These are phyloP conservation scores for Lepisosteus osseus DNA, from an alignment of 2,113 vertebrate genomes.

Conservation along the genomic window DNA sequence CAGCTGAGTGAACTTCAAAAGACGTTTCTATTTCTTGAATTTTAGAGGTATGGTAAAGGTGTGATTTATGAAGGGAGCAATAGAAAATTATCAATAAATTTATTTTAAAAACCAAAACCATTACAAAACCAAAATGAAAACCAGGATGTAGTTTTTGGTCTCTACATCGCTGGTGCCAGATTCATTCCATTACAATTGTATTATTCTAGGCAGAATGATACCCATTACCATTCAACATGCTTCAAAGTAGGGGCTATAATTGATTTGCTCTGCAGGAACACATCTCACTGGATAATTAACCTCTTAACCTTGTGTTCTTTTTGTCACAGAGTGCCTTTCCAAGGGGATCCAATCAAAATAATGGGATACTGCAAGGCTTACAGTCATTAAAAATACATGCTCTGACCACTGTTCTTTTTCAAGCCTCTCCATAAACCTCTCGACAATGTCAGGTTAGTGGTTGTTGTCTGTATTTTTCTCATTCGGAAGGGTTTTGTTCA, in stretches of 20 bases:
- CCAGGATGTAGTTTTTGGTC: not conserved
- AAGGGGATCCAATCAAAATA: too few species aligned
- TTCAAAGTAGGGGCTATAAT: conserved; percentile 30
- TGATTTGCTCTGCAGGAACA: conserved; percentile 45
- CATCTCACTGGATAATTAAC: conserved; percentile 40
- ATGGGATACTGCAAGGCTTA: too few species aligned
- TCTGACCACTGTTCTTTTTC: too few species aligned
- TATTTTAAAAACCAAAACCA: conserved; percentile 24
- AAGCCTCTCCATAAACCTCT: too few species aligned
- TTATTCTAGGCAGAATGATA: conserved; percentile 34
- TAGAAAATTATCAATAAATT: not conserved
- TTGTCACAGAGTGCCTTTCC: conserved; percentile 17
- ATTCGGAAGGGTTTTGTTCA: too few species aligned
- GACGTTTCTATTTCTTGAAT: too few species aligned
- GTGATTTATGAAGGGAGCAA: conserved; percentile 12
- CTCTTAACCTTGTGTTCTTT: conserved; percentile 19
- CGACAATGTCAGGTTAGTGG: too few species aligned
- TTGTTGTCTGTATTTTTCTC: too few species aligned
- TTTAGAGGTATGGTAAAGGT: too few species aligned
- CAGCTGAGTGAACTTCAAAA: too few species aligned
- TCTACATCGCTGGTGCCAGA: conserved; percentile 31
- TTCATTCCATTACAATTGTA: conserved; percentile 43
- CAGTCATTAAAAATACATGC: too few species aligned
- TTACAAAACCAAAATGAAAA: conserved; percentile 22
- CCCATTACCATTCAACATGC: not conserved